These are phyloP conservation scores for Aphidius colemani DNA, from an alignment of 2,888 invertebrate species.

Conservation along the genomic window DNA sequence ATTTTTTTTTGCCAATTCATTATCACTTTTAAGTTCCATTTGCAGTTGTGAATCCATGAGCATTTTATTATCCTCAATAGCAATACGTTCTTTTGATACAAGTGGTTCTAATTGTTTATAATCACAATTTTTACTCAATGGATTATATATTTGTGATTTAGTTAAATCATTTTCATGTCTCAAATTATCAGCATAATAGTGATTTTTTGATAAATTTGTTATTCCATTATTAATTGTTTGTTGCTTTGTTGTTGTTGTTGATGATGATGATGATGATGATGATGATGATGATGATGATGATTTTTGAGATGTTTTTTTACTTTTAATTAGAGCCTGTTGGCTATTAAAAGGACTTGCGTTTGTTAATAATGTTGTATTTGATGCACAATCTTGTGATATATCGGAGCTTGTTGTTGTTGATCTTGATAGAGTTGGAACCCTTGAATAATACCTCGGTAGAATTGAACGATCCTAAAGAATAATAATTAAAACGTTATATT, in stretches of 20 bases:
- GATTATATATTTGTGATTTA: conserved; percentile 48
- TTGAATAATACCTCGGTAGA: conserved; percentile 51
- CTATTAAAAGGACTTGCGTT: conserved; percentile 57
- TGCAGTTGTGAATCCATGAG: conserved; percentile 41
- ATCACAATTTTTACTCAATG: conserved; percentile 41
- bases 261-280: too few relatives aligned
- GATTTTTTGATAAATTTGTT: conserved; percentile 25
- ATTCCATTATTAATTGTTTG: conserved; percentile 5
- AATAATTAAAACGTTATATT: conserved; percentile 9
- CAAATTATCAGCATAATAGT: conserved; percentile 55
- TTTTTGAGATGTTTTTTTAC: conserved; percentile 31
- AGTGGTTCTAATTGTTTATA: conserved; percentile 52
- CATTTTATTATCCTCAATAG: conserved; percentile 20
- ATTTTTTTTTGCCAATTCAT: conserved; percentile 28
- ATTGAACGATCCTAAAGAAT: conserved; percentile 47
- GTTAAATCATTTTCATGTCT: conserved; percentile 43
- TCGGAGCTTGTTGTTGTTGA: conserved; percentile 43
- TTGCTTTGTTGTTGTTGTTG: neutral
- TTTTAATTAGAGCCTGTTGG: conserved; percentile 48
- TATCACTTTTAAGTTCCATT: conserved; percentile 22
- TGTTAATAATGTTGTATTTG: conserved; percentile 53
- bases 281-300: too few relatives aligned
- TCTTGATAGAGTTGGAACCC: conserved; percentile 47
- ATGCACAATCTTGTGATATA: conserved; percentile 53
- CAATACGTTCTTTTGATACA: conserved; percentile 13